A percentile compares a stretch with the other conserved stretches of the same genome.
phyloP scores from a whole-genome alignment of 1,140 invertebrate genomes.

The Pentalonia nigronervosa region DNA sequence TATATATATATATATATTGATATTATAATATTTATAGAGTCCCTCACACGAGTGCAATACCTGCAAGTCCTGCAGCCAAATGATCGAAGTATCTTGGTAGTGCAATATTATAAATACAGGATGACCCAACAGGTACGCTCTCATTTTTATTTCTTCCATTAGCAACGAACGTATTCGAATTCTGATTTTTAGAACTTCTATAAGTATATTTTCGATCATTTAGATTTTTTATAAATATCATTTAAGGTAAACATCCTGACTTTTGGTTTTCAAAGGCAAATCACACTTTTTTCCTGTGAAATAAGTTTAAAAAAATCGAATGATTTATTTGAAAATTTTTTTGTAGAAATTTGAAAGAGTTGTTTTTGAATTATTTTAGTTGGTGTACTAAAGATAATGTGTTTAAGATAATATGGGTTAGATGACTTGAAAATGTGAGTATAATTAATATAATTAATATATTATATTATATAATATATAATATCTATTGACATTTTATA shows the following conservation, averaged over 20 bases:
- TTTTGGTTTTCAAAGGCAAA: background rate
- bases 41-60: background rate
- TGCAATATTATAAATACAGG: background rate
- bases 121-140: background rate
- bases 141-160: no score
- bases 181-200: background rate
- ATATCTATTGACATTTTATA: background rate
- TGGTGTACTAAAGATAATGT: background rate
- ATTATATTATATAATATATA: no score
- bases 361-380: background rate
- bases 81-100: background rate
- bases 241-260: background rate
- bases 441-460: background rate
- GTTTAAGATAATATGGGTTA: background rate
- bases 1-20: background rate
- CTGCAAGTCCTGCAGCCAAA: background rate
- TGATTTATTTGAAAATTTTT: background rate
- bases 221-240: background rate
- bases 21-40: background rate
- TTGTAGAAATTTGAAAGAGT: background rate
- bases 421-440: background rate
- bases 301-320: background rate
- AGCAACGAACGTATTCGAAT: background rate
- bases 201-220: background rate
- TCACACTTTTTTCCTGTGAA: background rate